Evolutionary conservation across 2,113 vertebrate species (phyloP), one percentile per base, ranked within the genome.

Genomic region (Coracopsis vasa): DNA sequence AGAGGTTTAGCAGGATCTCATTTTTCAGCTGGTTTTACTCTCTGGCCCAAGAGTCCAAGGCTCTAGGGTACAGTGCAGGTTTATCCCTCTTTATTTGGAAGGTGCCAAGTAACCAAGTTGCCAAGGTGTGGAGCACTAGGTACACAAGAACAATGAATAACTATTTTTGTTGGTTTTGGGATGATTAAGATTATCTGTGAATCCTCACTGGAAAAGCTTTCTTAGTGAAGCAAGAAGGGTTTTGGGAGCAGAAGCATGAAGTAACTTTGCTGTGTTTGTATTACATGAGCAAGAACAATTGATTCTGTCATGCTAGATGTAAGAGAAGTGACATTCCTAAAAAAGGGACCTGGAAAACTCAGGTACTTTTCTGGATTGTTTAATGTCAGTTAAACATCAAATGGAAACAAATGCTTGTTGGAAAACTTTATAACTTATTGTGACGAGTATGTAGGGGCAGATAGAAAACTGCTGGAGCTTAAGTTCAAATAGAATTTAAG

Each of bases 71-170:
- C 42, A 54, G n/a, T 54, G 62, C 8, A 58, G 31, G 2, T 1
- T 70, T 92, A 92, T 80, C 45, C 29, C 24, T 80, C 60, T 83
- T 35, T 31, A 90, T 94, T 95, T 92, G 39, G 56, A 92, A 92
- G n/a, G 83, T 69, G 3, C 90, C 54, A 51, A 75, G 39, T 96
- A 88, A 90, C 80, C 41, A 44, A 84, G 56, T 71, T 93, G 47
- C 35, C 35, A 44, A 53, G 73, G 17, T 56, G n/a, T 87, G 80
- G 42, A 89, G 51, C 2, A 1, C 42, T 67, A 79, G 80, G 69
- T 90, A 67, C 44, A 37, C 47, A 50, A 86, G 69, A 92, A 64
- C 29, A 69, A 62, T 31, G 24, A 86, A 6, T 74, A 64, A 84
- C 72, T 53, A 9, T 70, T 94, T 92, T 48, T 93, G 35, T 93